These are phyloP conservation scores for Metopolophium dirhodum DNA, from an alignment of 1,140 invertebrate species.

Conservation along the genomic window DNA sequence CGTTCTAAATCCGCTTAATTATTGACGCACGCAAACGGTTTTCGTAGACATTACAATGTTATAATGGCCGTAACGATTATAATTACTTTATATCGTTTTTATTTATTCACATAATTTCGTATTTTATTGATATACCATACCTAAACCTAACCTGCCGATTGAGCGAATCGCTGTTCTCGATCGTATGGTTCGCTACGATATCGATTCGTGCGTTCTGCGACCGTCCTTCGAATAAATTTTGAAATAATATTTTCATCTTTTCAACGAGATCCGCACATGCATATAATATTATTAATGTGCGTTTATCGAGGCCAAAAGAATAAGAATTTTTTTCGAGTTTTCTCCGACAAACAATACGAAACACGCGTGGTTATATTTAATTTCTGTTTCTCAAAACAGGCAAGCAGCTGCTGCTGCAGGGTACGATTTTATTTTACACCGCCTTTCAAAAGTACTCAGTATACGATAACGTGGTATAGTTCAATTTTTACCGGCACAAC, in stretches of 20 bases:
- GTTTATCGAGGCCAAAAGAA: too few species aligned
- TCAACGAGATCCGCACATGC: neutral
- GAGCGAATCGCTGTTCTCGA: neutral
- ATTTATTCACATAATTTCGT: neutral
- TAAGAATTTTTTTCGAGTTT: neutral
- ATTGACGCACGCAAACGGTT: neutral
- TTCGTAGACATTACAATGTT: neutral
- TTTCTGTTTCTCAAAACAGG: neutral
- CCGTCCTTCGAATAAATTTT: neutral
- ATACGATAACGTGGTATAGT: neutral
- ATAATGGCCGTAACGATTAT: too few species aligned
- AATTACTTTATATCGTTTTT: neutral
- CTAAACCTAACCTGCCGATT: neutral
- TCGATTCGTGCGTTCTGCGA: neutral
- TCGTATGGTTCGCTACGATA: neutral
- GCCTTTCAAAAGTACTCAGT: neutral
- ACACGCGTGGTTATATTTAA: neutral
- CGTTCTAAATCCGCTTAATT: neutral
- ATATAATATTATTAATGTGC: neutral
- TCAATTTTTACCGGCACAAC: neutral
- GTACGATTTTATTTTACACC: neutral
- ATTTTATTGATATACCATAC: neutral
- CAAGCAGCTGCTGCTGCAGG: neutral
- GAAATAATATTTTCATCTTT: neutral
- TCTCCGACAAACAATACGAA: neutral